Percentiles rank a stretch among this genome's conserved stretches.
These are phyloP conservation scores for Crotalus helleri DNA, from an alignment of 2,113 vertebrate genomes.

Conservation along the genomic window DNA sequence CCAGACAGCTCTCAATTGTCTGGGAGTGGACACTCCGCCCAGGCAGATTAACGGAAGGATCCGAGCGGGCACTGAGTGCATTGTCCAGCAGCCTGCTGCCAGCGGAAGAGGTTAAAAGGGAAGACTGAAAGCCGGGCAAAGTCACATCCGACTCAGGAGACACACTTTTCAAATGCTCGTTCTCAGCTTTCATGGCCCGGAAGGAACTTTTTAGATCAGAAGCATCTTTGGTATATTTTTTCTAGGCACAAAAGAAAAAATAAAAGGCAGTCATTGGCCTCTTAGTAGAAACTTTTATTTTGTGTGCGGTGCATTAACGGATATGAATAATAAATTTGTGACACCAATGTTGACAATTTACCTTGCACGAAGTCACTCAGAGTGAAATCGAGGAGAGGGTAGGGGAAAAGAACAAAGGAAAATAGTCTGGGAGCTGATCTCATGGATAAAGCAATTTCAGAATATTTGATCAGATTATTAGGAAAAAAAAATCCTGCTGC, in stretches of 20 bases:
- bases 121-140: not conserved
- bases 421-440: not conserved
- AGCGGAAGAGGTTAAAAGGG: not conserved
- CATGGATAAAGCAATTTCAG: not conserved
- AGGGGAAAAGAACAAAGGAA: not conserved
- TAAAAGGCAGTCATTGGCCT: conserved; percentile 10
- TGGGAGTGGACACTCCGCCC: conserved; percentile 65
- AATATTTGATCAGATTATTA: not conserved
- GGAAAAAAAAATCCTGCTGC: no score
- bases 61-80: accelerated
- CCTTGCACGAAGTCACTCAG: not conserved
- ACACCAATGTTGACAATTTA: not conserved
- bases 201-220: not conserved
- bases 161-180: accelerated
- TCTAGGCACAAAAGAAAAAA: conserved; percentile 37
- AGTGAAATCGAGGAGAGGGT: no score
- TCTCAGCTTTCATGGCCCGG: not conserved
- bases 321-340: not conserved
- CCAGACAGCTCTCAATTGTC: conserved; percentile 62
- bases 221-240: conserved; percentile 26
- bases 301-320: not conserved
- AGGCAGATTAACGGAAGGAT: not conserved
- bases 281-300: not conserved
- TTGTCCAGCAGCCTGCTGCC: not conserved
- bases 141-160: not conserved